Evolutionary conservation across 1,140 invertebrate species (phyloP).

Genomic region (Conus betulinus): DNA sequence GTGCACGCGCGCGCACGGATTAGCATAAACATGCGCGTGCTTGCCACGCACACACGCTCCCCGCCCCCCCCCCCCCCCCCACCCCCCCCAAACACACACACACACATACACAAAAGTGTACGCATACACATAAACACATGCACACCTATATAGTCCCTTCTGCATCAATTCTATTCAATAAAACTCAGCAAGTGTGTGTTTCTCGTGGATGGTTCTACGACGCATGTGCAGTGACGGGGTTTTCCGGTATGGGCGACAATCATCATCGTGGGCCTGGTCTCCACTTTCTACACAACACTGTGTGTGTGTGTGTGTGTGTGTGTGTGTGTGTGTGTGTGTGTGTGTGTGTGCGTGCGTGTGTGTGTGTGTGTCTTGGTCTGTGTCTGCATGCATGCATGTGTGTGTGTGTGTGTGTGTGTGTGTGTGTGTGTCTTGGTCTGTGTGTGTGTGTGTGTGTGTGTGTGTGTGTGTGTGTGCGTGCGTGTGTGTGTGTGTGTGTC

Average conservation of each 20-base stretch:
- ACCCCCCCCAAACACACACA: no score
- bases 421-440: no score
- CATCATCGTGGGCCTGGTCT: conserved; percentile 87
- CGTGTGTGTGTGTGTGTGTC: background rate
- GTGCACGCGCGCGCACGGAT: background rate
- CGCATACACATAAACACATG: background rate
- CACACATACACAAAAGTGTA: no score
- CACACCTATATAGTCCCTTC: background rate
- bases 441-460: conserved; percentile 12
- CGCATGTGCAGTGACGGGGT: conserved; percentile 61
- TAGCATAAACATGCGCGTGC: background rate
- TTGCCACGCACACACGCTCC: background rate
- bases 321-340: conserved; percentile 7
- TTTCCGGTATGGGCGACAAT: conserved; percentile 78
- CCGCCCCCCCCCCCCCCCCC: background rate
- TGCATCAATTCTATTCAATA: background rate
- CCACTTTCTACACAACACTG: conserved; percentile 91
- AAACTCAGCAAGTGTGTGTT: background rate
- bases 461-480: conserved; percentile 7
- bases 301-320: no score
- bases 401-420: no score
- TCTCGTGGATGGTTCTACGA: conserved; percentile 4
- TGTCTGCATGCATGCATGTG: no score
- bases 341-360: conserved; percentile 16
- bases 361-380: conserved; percentile 4